Base-by-base conservation (phyloP, 1,140 invertebrate genomes). In the Myzus persicae region DNA sequence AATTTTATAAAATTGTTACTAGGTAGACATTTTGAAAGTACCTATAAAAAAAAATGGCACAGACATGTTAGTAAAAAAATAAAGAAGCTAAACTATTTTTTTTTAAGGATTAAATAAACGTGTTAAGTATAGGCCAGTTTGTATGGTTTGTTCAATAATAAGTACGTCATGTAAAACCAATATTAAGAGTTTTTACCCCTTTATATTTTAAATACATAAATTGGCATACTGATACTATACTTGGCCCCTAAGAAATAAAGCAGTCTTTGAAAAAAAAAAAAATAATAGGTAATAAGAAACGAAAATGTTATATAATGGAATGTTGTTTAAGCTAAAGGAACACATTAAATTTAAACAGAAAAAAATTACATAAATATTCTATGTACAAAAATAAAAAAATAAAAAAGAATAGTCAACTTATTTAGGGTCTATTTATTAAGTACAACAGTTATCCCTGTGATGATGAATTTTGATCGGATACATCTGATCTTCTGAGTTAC, bases 251-350 rank as follows among this genome's bases (percentile, higher is more conserved):
- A 93, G 81, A 93, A 93, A 85, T 93, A 84, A 85, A 93, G 76
- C 91, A 93, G 91, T 93, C 91, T 93, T 93, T 81, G 46, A 82
- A 46, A 84, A 85, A 93, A 85, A 84, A 82, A 51, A 81, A 82
- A 76, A 76, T n/a, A 14, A 67, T 67, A 67, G 59, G n/a, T 76
- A 76, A 81, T 46, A 81, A 93, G 67, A 93, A 93, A 93, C 36
- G 81, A 93, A 93, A 93, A 84, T 93, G 91, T 93, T 93, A 93
- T 84, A 93, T 54, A 46, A 93, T 93, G 91, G 91, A 93, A 93
- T 93, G 91, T 93, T 93, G 76, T 93, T 93, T 93, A 93, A 93
- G 91, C 91, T 93, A 93, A 93, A 93, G 91, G 91, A 93, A 93
- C 91, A 93, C 91, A 93, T 93, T 93, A 93, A 93, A 93, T 93